Evolutionary conservation across 2,113 vertebrate genomes (phyloP), one percentile per base, ranked within the genome.

Genomic region (Bucco capensis): DNA sequence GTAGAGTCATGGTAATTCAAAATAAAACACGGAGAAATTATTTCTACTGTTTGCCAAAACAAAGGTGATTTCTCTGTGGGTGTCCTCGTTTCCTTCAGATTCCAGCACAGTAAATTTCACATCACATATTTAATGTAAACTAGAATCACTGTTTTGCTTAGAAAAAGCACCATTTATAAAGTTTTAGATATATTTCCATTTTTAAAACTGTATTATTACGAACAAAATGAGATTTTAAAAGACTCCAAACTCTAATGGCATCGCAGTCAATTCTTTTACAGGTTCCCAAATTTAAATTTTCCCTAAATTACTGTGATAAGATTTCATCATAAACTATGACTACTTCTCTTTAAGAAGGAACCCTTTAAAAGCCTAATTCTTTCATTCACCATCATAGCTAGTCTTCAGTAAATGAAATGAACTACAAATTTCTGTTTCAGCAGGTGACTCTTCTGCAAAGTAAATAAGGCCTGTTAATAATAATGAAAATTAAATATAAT

Each of bases 31-130:
- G 11, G 57, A 81, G 77, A 86, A 89, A 93, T 93, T 72, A 76
- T 89, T 89, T 87, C 94, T 90, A 82, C 81, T 62, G 21, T 82
- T 83, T 85, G 69, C 77, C 47, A 4, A 56, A 78, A 83, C 66
- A 84, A 93, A 91, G 87, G 60, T 87, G 88, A 88, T 79, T 79
- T 93, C 83, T 90, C 90, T 38, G 74, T 8, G 0, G 93, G 90
- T 61, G 77, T 84, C 74, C 69, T 47, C 9, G 11, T 50, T 87
- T 80, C 67, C 62, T 92, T 88, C 21, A 8, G 42, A 73, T 88
- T 73, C 87, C 82, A 88, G 77, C 90, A 86, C 90, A 93, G 66
- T 90, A 92, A 60, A 92, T 94, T 96, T 90, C 86, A 86, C 78
- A 92, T 62, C 47, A 79, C 37, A 19, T 57, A 79, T 80, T 88